These are phyloP conservation scores for Plagodis dolabraria DNA, from an alignment of 2,888 invertebrate genomes.

Conservation along the genomic window DNA sequence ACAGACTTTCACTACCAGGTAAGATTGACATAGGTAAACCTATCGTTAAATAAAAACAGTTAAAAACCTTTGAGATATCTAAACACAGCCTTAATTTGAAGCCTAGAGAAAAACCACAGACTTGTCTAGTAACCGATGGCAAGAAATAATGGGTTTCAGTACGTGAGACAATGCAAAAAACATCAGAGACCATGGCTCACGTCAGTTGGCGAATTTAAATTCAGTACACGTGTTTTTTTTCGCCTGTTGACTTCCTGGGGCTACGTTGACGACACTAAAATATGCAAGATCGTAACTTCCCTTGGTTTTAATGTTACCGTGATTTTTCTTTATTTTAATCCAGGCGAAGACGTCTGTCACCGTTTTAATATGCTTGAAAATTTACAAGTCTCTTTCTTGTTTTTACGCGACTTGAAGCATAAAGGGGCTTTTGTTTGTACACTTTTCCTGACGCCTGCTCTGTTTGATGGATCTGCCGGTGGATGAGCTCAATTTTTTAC, in stretches of 20 bases:
- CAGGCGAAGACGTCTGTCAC: conserved; percentile 13
- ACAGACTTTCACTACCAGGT: too few species aligned
- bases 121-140: conserved; percentile 10
- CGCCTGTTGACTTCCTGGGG: conserved; percentile 35
- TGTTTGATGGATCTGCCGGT: too few species aligned
- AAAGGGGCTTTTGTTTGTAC: too few species aligned
- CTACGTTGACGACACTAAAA: conserved; percentile 31
- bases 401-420: not conserved
- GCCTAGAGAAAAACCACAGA: conserved; percentile 14
- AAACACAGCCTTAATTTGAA: too few species aligned
- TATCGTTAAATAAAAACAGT: too few species aligned
- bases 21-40: too few species aligned
- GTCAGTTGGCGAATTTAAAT: conserved; percentile 37
- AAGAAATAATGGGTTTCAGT: conserved; percentile 30
- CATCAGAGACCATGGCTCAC: conserved; percentile 24
- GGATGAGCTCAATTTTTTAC: too few species aligned
- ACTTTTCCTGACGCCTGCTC: too few species aligned
- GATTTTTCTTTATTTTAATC: conserved; percentile 37
- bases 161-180: conserved; percentile 40
- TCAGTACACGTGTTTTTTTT: conserved; percentile 42
- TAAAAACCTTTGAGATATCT: too few species aligned
- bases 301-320: conserved; percentile 32
- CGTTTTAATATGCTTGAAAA: conserved; percentile 19
- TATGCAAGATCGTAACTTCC: conserved; percentile 34
- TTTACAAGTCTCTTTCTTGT: conserved; percentile 16